phyloP scores from a whole-genome alignment of 2,888 invertebrate genomes.

The Leptopterna dolabrata region DNA sequence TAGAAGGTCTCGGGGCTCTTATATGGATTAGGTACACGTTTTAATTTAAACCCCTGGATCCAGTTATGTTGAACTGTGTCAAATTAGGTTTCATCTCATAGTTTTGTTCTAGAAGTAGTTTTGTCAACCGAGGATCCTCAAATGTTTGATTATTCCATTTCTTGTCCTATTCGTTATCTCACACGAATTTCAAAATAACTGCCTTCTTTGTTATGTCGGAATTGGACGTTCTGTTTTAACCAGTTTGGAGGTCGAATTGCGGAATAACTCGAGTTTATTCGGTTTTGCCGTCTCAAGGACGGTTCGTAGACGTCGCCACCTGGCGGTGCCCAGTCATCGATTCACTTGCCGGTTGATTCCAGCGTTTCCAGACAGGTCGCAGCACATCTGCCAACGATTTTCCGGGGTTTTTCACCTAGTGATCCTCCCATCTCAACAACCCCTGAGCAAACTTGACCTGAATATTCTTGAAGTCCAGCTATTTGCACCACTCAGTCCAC shows the following conservation, averaged over 20 bases:
- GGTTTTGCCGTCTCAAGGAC: background rate
- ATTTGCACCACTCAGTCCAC: too few species aligned
- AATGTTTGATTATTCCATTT: background rate
- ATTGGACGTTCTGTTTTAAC: background rate
- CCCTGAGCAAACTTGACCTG: background rate
- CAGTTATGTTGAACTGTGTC: too few species aligned
- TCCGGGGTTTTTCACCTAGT: background rate
- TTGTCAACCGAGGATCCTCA: background rate
- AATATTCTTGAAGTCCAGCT: background rate
- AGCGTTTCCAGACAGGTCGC: background rate
- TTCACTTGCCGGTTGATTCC: background rate
- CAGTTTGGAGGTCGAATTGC: background rate
- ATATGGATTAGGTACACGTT: too few species aligned
- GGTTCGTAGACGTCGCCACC: background rate
- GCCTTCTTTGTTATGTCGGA: background rate
- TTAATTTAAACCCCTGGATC: too few species aligned
- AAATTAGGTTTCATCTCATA: too few species aligned
- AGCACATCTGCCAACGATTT: background rate
- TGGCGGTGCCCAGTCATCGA: background rate
- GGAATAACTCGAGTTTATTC: background rate
- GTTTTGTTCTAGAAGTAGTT: background rate
- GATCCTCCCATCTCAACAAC: background rate
- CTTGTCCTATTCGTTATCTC: background rate
- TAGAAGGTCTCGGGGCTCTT: too few species aligned
- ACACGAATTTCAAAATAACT: background rate